Conservation (phyloP, 2,113 vertebrate genomes). For the Triplophysa siluroides region DNA sequence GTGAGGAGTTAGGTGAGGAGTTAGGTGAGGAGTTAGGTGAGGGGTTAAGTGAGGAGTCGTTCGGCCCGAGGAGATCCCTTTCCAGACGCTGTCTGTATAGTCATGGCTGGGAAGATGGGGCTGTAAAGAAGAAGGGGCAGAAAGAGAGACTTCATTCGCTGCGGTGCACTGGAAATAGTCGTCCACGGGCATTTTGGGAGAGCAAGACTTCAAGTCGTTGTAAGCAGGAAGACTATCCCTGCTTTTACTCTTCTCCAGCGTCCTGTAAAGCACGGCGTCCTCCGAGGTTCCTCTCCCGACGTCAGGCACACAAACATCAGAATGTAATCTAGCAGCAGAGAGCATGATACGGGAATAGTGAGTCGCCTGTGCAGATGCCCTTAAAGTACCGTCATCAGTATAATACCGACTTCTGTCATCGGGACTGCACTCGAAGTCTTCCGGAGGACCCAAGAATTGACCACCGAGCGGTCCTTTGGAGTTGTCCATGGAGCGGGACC, state of each 20-base stretch:
- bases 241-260: conserved; percentile 84
- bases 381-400: conserved; percentile 88
- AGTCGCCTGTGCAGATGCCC: conserved; percentile 81
- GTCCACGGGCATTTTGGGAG: conserved; percentile 81
- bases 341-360: conserved; percentile 83
- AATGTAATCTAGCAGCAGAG: conserved; percentile 78
- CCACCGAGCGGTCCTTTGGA: conserved; percentile 89
- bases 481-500: conserved; percentile 97
- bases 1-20: conserved; percentile 65
- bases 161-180: conserved; percentile 94
- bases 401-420: conserved; percentile 90
- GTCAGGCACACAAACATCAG: conserved; percentile 83
- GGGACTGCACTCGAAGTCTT: conserved; percentile 87
- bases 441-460: conserved; percentile 81
- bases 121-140: conserved; percentile 74
- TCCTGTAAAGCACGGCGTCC: conserved; percentile 73
- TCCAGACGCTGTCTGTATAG: conserved; percentile 76
- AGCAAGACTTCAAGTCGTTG: conserved; percentile 79
- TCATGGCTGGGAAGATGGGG: conserved; percentile 80
- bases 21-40: conserved; percentile 42
- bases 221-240: conserved; percentile 82
- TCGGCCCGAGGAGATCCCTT: conserved; percentile 80
- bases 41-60: conserved; percentile 71
- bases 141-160: conserved; percentile 84
- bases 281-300: conserved; percentile 74